A percentile compares a stretch with the other conserved stretches of the same genome.
phyloP scores from a whole-genome alignment of 2,797 vertebrate species.

The Neopelma chrysocephalum region DNA sequence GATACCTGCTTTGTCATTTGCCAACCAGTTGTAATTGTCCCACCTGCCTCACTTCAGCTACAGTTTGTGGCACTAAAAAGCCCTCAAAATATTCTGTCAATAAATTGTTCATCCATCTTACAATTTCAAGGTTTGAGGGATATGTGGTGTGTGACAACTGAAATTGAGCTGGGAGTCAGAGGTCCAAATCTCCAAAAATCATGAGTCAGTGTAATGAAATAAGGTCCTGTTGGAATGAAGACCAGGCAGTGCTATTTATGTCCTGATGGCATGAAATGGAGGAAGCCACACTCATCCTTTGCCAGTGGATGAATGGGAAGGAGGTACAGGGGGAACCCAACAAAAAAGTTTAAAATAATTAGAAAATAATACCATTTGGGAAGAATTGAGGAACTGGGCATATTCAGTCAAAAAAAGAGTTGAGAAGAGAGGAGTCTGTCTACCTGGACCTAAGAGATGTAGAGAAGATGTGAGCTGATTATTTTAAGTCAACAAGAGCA shows the following conservation, averaged over 20 bases:
- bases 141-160: background rate
- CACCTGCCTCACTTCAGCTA: background rate
- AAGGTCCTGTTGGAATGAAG: background rate
- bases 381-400: background rate
- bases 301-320: background rate
- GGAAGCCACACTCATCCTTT: background rate
- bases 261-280: background rate
- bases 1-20: background rate
- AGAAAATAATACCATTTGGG: background rate
- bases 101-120: background rate
- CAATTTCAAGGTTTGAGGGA: background rate
- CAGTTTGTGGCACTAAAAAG: background rate
- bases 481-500: background rate
- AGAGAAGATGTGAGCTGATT: background rate
- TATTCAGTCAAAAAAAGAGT: background rate
- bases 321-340: background rate
- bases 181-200: background rate
- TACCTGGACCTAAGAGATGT: background rate
- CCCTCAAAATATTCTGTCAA: background rate
- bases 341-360: background rate
- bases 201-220: background rate
- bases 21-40: background rate
- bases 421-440: background rate
- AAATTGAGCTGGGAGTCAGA: background rate
- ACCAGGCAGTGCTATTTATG: background rate